These are phyloP conservation scores for Montipora cactus DNA, from an alignment of 64 coral and sea anemone species.

Conservation along the genomic window DNA sequence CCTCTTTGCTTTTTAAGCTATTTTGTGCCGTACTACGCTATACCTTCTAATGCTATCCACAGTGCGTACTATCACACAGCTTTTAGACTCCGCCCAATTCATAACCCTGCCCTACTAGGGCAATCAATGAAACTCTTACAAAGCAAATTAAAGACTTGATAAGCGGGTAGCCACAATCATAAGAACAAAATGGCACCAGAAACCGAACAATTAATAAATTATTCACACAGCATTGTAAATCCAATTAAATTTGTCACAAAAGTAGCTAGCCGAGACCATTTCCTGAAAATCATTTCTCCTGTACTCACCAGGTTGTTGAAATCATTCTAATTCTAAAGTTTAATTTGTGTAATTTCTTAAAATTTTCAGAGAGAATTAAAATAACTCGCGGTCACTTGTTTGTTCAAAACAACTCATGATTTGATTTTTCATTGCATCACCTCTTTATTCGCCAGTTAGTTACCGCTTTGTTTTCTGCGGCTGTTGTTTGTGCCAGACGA, in stretches of 20 bases:
- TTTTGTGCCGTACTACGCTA: neutral
- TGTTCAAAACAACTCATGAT: neutral
- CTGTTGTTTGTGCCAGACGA: neutral
- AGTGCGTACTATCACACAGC: neutral
- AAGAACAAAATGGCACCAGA: slow-evolving; percentile 27
- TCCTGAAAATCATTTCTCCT: neutral
- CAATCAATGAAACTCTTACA: slow-evolving; percentile 29
- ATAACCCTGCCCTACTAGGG: neutral
- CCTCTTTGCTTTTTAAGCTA: neutral
- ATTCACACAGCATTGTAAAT: neutral
- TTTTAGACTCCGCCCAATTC: neutral
- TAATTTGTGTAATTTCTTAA: neutral
- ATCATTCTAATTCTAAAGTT: neutral
- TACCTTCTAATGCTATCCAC: neutral
- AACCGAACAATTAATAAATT: slow-evolving; percentile 11
- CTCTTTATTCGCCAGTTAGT: neutral
- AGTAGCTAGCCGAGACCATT: neutral
- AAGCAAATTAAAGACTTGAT: slow-evolving; percentile 47
- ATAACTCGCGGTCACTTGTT: neutral
- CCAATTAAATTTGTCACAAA: neutral
- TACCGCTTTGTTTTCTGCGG: neutral
- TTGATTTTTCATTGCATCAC: neutral
- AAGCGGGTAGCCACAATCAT: slow-evolving; percentile 10
- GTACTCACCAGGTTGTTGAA: neutral
- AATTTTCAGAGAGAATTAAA: neutral